phyloP scores from a whole-genome alignment of 1,140 invertebrate species.

The Drosophila nannoptera region DNA sequence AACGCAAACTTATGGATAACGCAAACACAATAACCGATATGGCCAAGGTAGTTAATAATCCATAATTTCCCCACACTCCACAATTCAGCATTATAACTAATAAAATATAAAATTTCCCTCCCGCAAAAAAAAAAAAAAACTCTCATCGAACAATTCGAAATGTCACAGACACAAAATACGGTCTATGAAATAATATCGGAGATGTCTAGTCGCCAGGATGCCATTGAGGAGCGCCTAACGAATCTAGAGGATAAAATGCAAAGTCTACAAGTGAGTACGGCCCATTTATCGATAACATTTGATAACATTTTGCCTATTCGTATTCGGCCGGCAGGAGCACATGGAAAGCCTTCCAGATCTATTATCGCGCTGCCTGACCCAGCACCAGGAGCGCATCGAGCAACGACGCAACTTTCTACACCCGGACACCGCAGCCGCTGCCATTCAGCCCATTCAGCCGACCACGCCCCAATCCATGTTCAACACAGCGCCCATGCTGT shows the following conservation, averaged over 20 bases:
- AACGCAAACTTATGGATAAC: conserved; percentile 99
- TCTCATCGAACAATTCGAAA: not conserved
- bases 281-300: not conserved
- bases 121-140: not conserved
- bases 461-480: conserved; percentile 78
- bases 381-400: conserved; percentile 85
- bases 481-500: conserved; percentile 77
- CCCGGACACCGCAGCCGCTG: conserved; percentile 87
- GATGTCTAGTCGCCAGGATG: conserved; percentile 94
- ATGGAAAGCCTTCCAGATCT: conserved; percentile 91
- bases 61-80: not conserved
- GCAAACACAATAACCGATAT: conserved; percentile 99
- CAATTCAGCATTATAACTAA: not conserved
- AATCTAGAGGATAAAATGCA: conserved; percentile 92
- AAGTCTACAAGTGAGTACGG: conserved; percentile 83
- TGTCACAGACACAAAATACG: conserved; percentile 94
- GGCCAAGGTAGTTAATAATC: conserved; percentile 93
- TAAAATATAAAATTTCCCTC: not conserved
- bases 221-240: conserved; percentile 91
- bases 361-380: conserved; percentile 86
- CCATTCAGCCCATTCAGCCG: conserved; percentile 77
- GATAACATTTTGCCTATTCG: not conserved
- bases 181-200: conserved; percentile 98
- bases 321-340: conserved; percentile 54
- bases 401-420: conserved; percentile 90